A percentile compares a stretch with the other conserved stretches of the same genome.
Evolutionary conservation across 2,797 vertebrate genomes (phyloP).

Genomic region (Pipistrellus pygmaeus): DNA sequence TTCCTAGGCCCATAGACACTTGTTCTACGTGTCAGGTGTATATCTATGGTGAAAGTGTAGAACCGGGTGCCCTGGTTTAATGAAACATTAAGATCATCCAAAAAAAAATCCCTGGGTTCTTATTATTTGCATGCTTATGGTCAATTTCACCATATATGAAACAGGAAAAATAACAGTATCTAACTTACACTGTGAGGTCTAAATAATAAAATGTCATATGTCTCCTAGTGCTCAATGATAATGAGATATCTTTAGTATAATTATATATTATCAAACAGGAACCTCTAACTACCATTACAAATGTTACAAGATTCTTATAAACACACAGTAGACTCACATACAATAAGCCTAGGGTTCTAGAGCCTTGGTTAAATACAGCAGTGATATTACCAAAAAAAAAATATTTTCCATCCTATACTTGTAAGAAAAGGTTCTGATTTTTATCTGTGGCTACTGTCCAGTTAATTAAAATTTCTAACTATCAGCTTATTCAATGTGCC

Average conservation of each 20-base stretch:
- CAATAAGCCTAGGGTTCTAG: neutral
- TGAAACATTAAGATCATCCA: neutral
- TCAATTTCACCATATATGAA: conserved; percentile 16
- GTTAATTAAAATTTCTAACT: conserved; percentile 80
- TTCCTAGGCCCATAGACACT: neutral
- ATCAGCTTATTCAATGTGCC: conserved; percentile 75
- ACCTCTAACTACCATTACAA: neutral
- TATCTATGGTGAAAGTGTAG: neutral
- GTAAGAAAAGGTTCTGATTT: conserved; percentile 68
- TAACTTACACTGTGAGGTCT: neutral
- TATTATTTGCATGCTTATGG: neutral
- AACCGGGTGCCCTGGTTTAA: neutral
- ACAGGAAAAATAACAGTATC: neutral
- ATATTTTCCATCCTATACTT: conserved; percentile 69
- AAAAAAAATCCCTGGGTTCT: neutral
- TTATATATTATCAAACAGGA: neutral
- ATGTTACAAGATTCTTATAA: neutral
- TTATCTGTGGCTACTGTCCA: conserved; percentile 77
- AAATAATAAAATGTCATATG: neutral
- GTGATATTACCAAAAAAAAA: conserved; percentile 26
- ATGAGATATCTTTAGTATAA: neutral
- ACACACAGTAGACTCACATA: neutral
- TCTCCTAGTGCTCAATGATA: neutral
- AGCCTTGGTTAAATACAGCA: conserved; percentile 2
- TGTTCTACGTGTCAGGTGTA: neutral